Percentiles rank a stretch among this genome's conserved stretches.
Evolutionary conservation across 2,797 vertebrate genomes (phyloP).

Genomic region (Pangasius sanitwongsei): DNA sequence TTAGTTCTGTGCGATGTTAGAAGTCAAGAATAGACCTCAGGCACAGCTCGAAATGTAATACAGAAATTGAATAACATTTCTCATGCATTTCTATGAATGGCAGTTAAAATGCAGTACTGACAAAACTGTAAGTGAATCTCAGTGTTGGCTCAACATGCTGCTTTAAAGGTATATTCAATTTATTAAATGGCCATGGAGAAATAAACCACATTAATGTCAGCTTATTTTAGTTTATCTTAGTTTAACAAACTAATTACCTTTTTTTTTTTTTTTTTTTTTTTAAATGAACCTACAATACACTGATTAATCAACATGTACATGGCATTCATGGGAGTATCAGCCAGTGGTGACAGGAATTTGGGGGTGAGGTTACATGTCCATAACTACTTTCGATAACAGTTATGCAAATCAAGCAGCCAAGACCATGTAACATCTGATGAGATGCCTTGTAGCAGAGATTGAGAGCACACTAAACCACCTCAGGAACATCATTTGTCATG

Average conservation of each 20-base stretch:
- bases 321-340: constrained; percentile 3
- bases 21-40: neutral
- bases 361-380: constrained; percentile 3
- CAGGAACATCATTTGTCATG: constrained; percentile 68
- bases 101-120: neutral
- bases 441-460: constrained; percentile 48
- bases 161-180: neutral
- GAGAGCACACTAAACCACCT: constrained; percentile 51
- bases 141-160: neutral
- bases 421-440: constrained; percentile 47
- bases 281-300: neutral
- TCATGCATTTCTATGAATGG: neutral
- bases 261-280: neutral
- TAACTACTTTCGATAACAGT: constrained; percentile 28
- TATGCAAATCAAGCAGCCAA: constrained; percentile 40
- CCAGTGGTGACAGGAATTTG: constrained; percentile 2
- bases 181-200: neutral
- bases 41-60: neutral
- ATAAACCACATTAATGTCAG: constrained; percentile 9
- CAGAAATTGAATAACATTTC: neutral
- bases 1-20: neutral
- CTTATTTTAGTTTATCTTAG: neutral
- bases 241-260: constrained; percentile 26
- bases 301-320: constrained; percentile 3
- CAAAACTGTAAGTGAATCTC: neutral